phyloP scores from a whole-genome alignment of 2,113 vertebrate species.

The Sakesphorus luctuosus region DNA sequence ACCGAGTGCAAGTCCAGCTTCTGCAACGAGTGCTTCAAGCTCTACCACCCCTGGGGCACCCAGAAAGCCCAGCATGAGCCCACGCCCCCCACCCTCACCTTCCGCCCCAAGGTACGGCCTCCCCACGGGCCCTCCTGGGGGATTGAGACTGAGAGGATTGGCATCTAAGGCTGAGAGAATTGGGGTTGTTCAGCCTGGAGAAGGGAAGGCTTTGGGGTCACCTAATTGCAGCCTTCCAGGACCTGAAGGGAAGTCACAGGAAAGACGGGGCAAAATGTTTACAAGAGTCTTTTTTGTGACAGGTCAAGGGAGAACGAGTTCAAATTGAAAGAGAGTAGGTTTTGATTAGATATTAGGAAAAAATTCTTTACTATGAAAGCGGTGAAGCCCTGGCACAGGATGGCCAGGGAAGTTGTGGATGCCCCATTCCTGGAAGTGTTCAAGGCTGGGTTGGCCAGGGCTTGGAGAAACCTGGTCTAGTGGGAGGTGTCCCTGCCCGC shows the following conservation, averaged over 20 bases:
- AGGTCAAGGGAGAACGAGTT: not conserved
- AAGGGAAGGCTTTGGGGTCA: not conserved
- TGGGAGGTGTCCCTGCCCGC: not conserved
- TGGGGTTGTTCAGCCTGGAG: not conserved
- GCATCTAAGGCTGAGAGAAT: not conserved
- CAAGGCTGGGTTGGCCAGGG: not conserved
- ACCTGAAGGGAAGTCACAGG: not conserved
- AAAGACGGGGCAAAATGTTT: not conserved
- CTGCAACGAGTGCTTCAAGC: conserved; percentile 98
- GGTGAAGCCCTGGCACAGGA: not conserved
- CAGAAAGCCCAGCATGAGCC: conserved; percentile 95
- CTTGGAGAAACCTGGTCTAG: not conserved
- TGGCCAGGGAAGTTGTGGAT: not conserved
- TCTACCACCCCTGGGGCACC: conserved; percentile 97
- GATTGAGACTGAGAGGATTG: not conserved
- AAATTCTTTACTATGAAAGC: not conserved
- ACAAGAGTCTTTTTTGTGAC: no score
- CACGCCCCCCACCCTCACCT: conserved; percentile 91
- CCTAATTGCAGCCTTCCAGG: no score
- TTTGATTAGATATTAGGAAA: not conserved
- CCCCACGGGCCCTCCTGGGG: not conserved
- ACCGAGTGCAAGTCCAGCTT: conserved; percentile 94
- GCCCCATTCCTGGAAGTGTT: no score
- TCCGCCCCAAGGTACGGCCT: conserved; percentile 88
- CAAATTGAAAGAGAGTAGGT: not conserved